phyloP scores from a whole-genome alignment of 2,113 vertebrate species.

The Orthonyx spaldingii region DNA sequence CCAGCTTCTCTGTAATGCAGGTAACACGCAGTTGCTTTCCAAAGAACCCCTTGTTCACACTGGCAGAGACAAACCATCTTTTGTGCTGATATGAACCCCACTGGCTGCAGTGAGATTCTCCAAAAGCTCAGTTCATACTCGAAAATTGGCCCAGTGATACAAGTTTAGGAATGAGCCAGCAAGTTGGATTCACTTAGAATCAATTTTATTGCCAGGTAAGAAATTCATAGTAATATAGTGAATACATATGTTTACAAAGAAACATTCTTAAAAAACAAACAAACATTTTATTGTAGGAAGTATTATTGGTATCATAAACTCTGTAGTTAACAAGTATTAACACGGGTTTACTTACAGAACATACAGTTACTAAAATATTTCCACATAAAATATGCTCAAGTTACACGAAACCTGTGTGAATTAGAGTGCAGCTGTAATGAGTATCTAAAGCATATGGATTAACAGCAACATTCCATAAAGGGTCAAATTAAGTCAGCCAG shows the following conservation, averaged over 20 bases:
- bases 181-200: conserved; percentile 74
- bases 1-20: no score
- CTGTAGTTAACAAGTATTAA: conserved; percentile 84
- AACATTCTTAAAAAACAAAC: conserved; percentile 87
- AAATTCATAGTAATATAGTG: conserved; percentile 97
- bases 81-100: neutral
- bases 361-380: conserved; percentile 86
- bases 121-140: neutral
- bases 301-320: conserved; percentile 85
- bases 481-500: conserved; percentile 64
- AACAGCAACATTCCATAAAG: conserved; percentile 65
- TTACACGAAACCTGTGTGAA: conserved; percentile 71
- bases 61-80: neutral
- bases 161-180: conserved; percentile 10
- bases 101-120: neutral
- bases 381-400: conserved; percentile 80
- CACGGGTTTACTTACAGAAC: conserved; percentile 85
- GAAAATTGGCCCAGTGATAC: neutral
- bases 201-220: conserved; percentile 98
- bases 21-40: neutral
- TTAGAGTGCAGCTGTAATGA: conserved; percentile 66
- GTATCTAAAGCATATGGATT: conserved; percentile 68
- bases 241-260: conserved; percentile 94
- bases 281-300: conserved; percentile 86
- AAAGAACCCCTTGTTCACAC: neutral